Evolutionary conservation across 2,113 vertebrate species (phyloP), one percentile per base, ranked within the genome.

Genomic region (Cynocephalus volans): DNA sequence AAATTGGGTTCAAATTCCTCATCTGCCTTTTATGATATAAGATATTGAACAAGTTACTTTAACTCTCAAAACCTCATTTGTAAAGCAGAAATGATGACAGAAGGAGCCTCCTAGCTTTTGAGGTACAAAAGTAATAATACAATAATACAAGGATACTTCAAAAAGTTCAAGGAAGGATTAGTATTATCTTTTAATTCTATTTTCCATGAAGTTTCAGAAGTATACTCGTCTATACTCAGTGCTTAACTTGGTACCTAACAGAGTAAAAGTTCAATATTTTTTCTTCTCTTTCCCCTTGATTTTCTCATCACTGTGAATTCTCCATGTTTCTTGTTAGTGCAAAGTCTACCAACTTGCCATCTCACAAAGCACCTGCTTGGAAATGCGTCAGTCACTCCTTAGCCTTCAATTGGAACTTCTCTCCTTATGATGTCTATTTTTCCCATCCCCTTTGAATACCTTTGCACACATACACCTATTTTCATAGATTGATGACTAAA

Each of bases 231-330:
- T 9, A 28, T 80, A 21, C 8, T 12, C 23, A 83, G 69, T 69
- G 26, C 12, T 67, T 52, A 96, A 80, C 19, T 19, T 64, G 5
- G 69, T 58, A 54, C 11, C 13, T 64, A 64, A 75, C 31, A 93
- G 31, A 65, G n/a, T 65, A 65, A 93, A 82, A 69, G 21, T 76
- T 96, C 64, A 65, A 41, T 75, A 69, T 80, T 85, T 69, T 70
- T 89, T 77, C 19, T 81, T 70, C 21, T 48, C 33, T 52, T 83
- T 33, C 7, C 79, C 8, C 52, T 79, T 28, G 4, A 31, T 56
- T 93, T 65, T 36, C 17, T 62, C 26, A 67, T 65, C 31, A 79
- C 81, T 36, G 81, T 73, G 2, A 81, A 73, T 90, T 82, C 14
- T 77, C 9, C 8, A 87, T 75, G 21, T 3, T 88, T 79, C 45